Evolutionary conservation across 2,797 vertebrate genomes (phyloP).

Genomic region (Monodelphis domestica): DNA sequence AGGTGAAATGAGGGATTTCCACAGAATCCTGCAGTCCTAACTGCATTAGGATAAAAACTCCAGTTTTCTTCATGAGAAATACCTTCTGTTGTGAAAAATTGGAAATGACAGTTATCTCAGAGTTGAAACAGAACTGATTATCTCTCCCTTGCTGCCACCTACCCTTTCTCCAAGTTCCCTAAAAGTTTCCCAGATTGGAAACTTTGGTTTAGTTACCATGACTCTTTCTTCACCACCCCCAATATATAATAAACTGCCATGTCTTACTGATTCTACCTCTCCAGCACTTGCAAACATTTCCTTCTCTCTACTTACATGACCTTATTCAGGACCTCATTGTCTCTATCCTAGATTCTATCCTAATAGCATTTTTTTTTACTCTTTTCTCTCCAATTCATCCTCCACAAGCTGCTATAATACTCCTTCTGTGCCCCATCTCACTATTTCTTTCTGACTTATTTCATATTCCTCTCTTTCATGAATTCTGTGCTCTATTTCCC

Average conservation of each 20-base stretch:
- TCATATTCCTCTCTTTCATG: neutral
- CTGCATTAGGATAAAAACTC: slow-evolving; percentile 99
- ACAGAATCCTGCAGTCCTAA: slow-evolving; percentile 98
- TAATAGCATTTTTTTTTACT: neutral
- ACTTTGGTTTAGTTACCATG: neutral
- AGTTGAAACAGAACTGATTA: neutral
- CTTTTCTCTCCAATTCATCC: neutral
- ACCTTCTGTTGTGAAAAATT: slow-evolving; percentile 89
- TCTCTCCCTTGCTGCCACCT: neutral
- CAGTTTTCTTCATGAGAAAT: slow-evolving; percentile 97
- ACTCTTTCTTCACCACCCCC: neutral
- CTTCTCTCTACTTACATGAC: neutral
- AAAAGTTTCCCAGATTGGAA: neutral
- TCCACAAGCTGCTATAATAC: neutral
- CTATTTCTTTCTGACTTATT: neutral
- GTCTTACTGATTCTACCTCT: neutral
- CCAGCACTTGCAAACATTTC: neutral
- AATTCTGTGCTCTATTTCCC: neutral
- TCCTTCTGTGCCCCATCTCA: neutral
- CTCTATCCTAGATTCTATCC: neutral
- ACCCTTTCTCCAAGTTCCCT: neutral
- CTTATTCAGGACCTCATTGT: neutral
- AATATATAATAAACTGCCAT: neutral
- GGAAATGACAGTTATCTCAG: slow-evolving; percentile 21
- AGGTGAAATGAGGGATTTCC: slow-evolving; percentile 98